Conservation (phyloP, 2,113 vertebrate genomes). For the Aramus guarauna region DNA sequence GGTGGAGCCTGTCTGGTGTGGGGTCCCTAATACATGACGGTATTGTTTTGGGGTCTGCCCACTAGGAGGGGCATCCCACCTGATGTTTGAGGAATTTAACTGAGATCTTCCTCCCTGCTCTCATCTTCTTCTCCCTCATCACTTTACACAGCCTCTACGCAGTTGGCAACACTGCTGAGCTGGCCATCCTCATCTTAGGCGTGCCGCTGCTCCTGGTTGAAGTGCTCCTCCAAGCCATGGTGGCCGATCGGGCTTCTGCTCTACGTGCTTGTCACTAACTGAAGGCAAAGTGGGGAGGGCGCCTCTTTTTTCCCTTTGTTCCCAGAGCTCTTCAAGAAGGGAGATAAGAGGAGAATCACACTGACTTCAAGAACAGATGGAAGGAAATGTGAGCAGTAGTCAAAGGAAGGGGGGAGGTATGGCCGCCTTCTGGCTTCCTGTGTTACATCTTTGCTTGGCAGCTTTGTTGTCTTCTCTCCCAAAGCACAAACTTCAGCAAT, state of each 20-base stretch:
- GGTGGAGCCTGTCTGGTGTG: not conserved
- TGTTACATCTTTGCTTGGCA: not conserved
- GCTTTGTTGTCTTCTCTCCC: not conserved
- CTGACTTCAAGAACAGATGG: not conserved
- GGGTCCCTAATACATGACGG: too few relatives aligned
- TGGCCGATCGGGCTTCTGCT: not conserved
- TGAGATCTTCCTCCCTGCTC: not conserved
- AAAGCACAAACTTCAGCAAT: not conserved
- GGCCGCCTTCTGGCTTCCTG: not conserved
- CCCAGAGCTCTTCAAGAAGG: not conserved
- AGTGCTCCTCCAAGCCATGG: not conserved
- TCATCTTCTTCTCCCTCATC: not conserved
- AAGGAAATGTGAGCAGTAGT: not conserved
- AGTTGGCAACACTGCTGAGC: too few relatives aligned
- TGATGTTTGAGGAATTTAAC: not conserved
- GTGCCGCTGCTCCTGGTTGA: not conserved
- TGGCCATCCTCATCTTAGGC: rapidly evolving
- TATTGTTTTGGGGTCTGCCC: not conserved
- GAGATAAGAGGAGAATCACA: not conserved
- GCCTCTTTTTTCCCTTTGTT: too few relatives aligned
- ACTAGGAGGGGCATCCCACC: not conserved
- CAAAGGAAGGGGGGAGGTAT: not conserved
- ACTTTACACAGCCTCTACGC: not conserved
- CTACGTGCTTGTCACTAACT: not conserved
- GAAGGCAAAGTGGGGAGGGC: not conserved